Percentiles rank a stretch among this genome's conserved stretches.
phyloP scores from a whole-genome alignment of 2,113 vertebrate species.

The Mormyrus iriodes region DNA sequence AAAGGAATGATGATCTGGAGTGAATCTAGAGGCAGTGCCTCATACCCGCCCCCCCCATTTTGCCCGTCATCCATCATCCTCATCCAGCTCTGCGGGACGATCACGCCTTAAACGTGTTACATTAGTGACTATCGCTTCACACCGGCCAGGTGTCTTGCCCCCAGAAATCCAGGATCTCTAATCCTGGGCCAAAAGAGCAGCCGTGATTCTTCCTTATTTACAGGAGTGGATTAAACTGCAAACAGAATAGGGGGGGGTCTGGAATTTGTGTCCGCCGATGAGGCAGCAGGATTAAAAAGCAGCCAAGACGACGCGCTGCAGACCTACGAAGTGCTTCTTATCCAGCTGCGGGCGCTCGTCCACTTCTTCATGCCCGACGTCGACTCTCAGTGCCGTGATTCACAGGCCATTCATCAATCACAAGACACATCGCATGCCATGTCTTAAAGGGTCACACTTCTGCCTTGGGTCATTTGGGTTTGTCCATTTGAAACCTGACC shows the following conservation, averaged over 20 bases:
- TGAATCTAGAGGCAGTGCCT: constrained; percentile 92
- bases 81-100: constrained; percentile 66
- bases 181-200: constrained; percentile 45
- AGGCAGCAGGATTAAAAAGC: not conserved
- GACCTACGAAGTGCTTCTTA: constrained; percentile 20
- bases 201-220: constrained; percentile 49
- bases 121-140: constrained; percentile 79
- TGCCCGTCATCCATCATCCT: constrained; percentile 79
- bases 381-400: not conserved
- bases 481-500: not conserved
- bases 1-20: constrained; percentile 88
- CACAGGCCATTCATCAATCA: not conserved
- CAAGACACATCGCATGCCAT: not conserved
- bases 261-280: not conserved
- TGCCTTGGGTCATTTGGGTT: not conserved
- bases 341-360: constrained; percentile 18
- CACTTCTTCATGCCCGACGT: not conserved
- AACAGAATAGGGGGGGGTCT: constrained; percentile 13
- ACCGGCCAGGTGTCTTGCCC: constrained; percentile 91
- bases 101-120: constrained; percentile 82
- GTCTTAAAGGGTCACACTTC: not conserved
- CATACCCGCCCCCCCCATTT: constrained; percentile 81
- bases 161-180: constrained; percentile 66
- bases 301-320: not conserved
- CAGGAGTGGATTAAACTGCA: constrained; percentile 28